Conservation (phyloP, 1,140 invertebrate species). For the Lepidurus couesii region DNA sequence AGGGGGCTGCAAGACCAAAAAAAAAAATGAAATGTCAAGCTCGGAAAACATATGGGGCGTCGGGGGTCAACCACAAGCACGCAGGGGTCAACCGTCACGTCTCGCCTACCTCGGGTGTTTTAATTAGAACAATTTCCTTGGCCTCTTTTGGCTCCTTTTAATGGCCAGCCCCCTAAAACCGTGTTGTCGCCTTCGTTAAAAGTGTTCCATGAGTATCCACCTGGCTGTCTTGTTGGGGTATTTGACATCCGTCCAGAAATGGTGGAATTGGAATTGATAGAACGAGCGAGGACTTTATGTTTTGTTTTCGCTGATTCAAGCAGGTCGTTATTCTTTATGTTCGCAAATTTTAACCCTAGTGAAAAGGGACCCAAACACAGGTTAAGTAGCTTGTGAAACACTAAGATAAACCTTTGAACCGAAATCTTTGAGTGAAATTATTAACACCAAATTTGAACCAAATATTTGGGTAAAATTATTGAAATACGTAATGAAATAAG, state of each 20-base stretch:
- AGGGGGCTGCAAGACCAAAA: neutral
- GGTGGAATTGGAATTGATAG: too few species aligned
- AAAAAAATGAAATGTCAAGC: slow-evolving; percentile 22
- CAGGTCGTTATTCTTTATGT: too few species aligned
- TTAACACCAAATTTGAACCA: too few species aligned
- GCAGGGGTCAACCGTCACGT: slow-evolving; percentile 9
- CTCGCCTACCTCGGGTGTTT: slow-evolving; percentile 20
- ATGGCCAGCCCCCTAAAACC: neutral
- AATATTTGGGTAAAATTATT: too few species aligned
- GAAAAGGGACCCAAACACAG: too few species aligned
- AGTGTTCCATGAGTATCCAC: neutral
- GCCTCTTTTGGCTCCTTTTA: neutral
- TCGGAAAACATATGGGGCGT: slow-evolving; percentile 6
- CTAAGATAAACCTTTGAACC: too few species aligned
- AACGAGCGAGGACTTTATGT: too few species aligned
- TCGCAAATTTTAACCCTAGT: too few species aligned
- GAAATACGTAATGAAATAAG: too few species aligned
- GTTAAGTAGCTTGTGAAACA: too few species aligned
- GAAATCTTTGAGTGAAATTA: too few species aligned
- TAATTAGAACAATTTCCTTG: slow-evolving; percentile 19
- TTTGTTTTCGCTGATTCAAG: too few species aligned
- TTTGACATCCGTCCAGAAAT: neutral
- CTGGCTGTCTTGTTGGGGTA: slow-evolving; percentile 7
- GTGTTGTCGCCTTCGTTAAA: slow-evolving; percentile 21
- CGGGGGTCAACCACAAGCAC: slow-evolving; percentile 12